Base-by-base conservation (phyloP, 23 tunicate genomes). In the Ascidia mentula region DNA sequence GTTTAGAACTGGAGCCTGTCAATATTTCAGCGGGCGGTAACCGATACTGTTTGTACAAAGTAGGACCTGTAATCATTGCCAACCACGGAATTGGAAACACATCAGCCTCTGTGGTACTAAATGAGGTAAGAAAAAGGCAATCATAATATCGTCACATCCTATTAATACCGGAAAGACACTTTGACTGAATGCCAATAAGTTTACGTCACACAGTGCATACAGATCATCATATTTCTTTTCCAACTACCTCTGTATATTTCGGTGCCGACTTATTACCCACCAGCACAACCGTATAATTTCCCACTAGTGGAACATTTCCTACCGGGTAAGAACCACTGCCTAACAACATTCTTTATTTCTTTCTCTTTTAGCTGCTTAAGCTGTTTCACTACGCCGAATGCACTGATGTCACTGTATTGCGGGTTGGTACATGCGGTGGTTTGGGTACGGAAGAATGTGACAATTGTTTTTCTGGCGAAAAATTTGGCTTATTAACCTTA, bases 401-500 rank as follows among this genome's bases (percentile, higher is more conserved):
- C 69, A 72, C 60, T 32, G 98, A 95, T 80, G 95, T 95, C 73
- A 69, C 81, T 0, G 69, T 95, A 18, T 76, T 95, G 40, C 77
- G 98, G 31, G 78, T 95, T 45, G 98, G 98, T 45, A 90, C 95
- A 20, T 90, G 88, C 30, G 98, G 98, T n/a, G 98, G 98, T 7
- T 72, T 95, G 1, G 98, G 98, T 95, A 36, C 65, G 72, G 39
- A 32, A 31, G 18, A 9, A 15, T 42, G 53, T 15, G 15, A 42
- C 53, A n/a, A n/a, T n/a, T n/a, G n/a, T n/a, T n/a, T n/a, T 9
- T 9, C 53, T 42, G 53, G 53, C 53, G 15, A 8, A 73, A 35
- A 35, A 45, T 77, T 42, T 42, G 32, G 13, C 3, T 40, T 76
- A 32, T 6, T 3, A 5, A n/a, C 22, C 6, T 38, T 32, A n/a